phyloP scores from a whole-genome alignment of 64 coral and sea anemone genomes.

The Pocillopora verrucosa region DNA sequence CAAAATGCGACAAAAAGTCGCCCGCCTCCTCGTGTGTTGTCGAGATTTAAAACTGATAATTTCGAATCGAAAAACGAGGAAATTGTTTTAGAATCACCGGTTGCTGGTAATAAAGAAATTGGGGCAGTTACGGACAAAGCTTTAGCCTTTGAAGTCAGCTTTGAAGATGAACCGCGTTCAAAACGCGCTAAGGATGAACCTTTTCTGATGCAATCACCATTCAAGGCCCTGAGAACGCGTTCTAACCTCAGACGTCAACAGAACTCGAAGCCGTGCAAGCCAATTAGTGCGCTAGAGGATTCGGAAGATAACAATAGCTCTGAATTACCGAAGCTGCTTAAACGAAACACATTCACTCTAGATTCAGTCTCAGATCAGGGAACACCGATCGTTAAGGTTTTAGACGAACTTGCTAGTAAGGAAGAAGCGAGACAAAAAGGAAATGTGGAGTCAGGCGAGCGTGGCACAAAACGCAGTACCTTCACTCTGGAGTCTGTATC shows the following conservation, averaged over 20 bases:
- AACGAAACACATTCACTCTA: slow-evolving; percentile 19
- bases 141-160: slow-evolving; percentile 46
- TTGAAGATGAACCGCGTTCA: slow-evolving; percentile 35
- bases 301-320: neutral
- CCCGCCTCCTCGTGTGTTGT: slow-evolving; percentile 3
- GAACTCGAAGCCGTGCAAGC: neutral
- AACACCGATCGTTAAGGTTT: neutral
- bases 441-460: neutral
- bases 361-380: slow-evolving; percentile 10
- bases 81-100: neutral
- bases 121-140: neutral
- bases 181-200: slow-evolving; percentile 13
- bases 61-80: neutral
- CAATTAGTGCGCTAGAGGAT: neutral
- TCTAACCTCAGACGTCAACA: slow-evolving; percentile 4
- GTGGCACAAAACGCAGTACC: slow-evolving; percentile 31
- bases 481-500: slow-evolving; percentile 57
- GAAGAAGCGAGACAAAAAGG: neutral
- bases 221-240: neutral
- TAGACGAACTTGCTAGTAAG: neutral
- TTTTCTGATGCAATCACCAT: slow-evolving; percentile 15
- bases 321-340: neutral
- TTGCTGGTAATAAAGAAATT: neutral
- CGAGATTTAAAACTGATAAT: neutral
- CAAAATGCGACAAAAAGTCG: neutral